phyloP scores from a whole-genome alignment of 2,113 vertebrate species.

The Odontophorus gujanensis region DNA sequence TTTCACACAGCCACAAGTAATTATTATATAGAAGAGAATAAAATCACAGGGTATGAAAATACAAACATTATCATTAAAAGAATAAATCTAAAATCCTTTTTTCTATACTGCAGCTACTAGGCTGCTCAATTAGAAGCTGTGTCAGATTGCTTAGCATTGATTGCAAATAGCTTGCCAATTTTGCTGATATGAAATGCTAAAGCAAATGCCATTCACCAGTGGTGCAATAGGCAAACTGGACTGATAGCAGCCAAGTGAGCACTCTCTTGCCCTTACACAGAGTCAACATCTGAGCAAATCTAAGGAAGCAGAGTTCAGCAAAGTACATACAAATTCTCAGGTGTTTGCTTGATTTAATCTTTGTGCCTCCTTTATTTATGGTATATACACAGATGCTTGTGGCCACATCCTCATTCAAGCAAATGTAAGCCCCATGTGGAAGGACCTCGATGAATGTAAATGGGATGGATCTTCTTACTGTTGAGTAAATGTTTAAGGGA shows the following conservation, averaged over 20 bases:
- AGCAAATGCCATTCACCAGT: conserved; percentile 23
- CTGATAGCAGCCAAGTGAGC: background rate
- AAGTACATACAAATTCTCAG: background rate
- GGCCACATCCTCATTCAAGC: background rate
- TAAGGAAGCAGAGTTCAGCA: background rate
- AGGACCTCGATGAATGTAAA: background rate
- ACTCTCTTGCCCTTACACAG: background rate
- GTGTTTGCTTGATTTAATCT: background rate
- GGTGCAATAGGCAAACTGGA: background rate
- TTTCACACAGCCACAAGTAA: background rate
- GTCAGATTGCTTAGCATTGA: conserved; percentile 50
- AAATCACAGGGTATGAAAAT: conserved; percentile 16
- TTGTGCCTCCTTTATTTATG: background rate
- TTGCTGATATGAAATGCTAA: conserved; percentile 38
- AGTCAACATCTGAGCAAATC: background rate
- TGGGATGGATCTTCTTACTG: background rate
- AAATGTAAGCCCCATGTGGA: background rate
- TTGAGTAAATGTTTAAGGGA: background rate
- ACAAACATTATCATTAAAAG: background rate
- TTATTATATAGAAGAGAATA: background rate
- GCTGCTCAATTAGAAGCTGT: conserved; percentile 47
- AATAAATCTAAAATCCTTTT: conserved; percentile 9
- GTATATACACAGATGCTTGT: background rate
- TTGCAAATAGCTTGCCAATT: conserved; percentile 54
- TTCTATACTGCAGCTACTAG: background rate